Evolutionary conservation across 2,113 vertebrate species (phyloP).

Genomic region (Triplophysa siluroides): DNA sequence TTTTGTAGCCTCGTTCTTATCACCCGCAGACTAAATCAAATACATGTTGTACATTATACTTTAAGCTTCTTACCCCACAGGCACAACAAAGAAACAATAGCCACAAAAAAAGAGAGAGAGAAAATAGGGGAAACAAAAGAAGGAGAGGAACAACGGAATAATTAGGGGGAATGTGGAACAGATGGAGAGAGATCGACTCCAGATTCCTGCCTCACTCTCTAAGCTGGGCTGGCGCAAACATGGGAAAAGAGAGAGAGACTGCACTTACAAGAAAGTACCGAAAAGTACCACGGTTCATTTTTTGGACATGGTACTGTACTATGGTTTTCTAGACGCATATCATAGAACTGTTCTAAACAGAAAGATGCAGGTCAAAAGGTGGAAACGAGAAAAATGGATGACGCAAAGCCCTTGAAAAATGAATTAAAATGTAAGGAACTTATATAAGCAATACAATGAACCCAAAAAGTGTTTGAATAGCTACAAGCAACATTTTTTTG

Average conservation of each 20-base stretch:
- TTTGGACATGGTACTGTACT: too few relatives aligned
- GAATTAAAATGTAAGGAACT: too few relatives aligned
- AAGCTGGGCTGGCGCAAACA: conserved; percentile 33
- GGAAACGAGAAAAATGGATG: too few relatives aligned
- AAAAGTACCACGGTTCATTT: background rate
- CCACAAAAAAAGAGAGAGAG: conserved; percentile 30
- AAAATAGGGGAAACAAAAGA: conserved; percentile 63
- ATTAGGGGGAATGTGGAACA: conserved; percentile 77
- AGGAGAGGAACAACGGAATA: conserved; percentile 68
- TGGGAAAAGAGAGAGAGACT: background rate
- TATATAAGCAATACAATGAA: too few relatives aligned
- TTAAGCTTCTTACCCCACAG: conserved; percentile 42
- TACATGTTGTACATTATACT: conserved; percentile 48
- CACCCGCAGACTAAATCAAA: conserved; percentile 55
- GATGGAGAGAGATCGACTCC: conserved; percentile 68
- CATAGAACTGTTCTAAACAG: too few relatives aligned
- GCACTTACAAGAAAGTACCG: background rate
- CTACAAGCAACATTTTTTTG: too few relatives aligned
- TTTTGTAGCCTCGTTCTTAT: conserved; percentile 57
- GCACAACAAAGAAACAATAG: conserved; percentile 55
- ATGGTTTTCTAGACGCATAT: too few relatives aligned
- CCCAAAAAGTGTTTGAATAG: too few relatives aligned
- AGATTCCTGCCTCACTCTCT: conserved; percentile 58
- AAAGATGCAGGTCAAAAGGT: too few relatives aligned
- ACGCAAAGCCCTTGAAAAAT: too few relatives aligned